phyloP scores from a whole-genome alignment of 2,113 vertebrate genomes.

The Mustelus asterias region DNA sequence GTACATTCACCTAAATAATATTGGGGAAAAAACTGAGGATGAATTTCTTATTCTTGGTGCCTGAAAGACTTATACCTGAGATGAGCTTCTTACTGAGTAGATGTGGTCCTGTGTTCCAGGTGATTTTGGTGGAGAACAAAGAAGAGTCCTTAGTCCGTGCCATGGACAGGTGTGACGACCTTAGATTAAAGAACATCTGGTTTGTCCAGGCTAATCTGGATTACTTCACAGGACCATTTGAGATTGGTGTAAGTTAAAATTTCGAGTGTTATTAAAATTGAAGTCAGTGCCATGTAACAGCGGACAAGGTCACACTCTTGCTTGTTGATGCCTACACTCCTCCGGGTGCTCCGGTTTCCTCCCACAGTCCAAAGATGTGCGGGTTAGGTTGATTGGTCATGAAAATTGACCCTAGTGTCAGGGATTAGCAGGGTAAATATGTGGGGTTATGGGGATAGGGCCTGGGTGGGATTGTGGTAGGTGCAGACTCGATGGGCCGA shows the following conservation, averaged over 20 bases:
- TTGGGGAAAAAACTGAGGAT: background rate
- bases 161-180: constrained; percentile 69
- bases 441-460: too few species aligned
- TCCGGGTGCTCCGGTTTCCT: too few species aligned
- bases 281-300: background rate
- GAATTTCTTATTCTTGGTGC: background rate
- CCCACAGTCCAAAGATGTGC: too few species aligned
- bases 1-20: background rate
- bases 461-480: too few species aligned
- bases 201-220: constrained; percentile 95
- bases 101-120: constrained; percentile 54
- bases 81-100: background rate
- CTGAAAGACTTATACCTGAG: background rate
- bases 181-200: constrained; percentile 78
- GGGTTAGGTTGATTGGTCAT: too few species aligned
- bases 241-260: constrained; percentile 79
- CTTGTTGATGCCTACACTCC: background rate
- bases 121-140: constrained; percentile 92
- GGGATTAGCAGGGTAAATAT: too few species aligned
- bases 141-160: constrained; percentile 85
- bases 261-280: background rate
- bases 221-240: constrained; percentile 83
- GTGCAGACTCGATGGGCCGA: too few species aligned
- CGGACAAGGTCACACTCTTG: background rate
- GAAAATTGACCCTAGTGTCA: too few species aligned